phyloP scores from a whole-genome alignment of 2,888 invertebrate species.

The Lepidocyrtoides sp. region DNA sequence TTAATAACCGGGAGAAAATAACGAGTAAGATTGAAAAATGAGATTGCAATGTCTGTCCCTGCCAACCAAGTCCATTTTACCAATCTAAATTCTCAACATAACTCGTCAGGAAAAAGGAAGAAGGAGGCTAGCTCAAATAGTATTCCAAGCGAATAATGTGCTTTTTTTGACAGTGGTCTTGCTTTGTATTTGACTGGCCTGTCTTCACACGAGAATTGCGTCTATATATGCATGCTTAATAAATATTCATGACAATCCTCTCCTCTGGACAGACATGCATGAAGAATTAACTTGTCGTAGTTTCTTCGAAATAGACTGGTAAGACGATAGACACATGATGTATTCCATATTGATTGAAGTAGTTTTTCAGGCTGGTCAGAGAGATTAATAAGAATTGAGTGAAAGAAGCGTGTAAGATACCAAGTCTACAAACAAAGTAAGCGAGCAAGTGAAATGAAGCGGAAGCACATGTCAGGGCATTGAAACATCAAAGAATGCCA shows the following conservation, averaged over 20 bases:
- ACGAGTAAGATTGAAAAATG: slow-evolving; percentile 62
- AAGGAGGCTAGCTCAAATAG: not conserved
- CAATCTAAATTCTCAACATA: slow-evolving; percentile 50
- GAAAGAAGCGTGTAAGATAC: slow-evolving; percentile 35
- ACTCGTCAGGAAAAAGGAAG: slow-evolving; percentile 30
- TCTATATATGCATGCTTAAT: slow-evolving; percentile 30
- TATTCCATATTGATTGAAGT: slow-evolving; percentile 1
- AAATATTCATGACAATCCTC: slow-evolving; percentile 66
- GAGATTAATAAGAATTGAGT: slow-evolving; percentile 51
- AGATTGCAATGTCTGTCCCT: slow-evolving; percentile 30
- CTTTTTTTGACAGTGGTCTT: not conserved
- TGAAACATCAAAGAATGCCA: slow-evolving; percentile 48
- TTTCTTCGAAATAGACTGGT: not conserved
- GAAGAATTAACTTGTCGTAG: slow-evolving; percentile 47
- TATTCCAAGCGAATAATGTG: not conserved
- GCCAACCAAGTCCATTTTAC: slow-evolving; percentile 39
- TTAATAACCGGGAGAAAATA: slow-evolving; percentile 51
- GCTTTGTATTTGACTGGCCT: not conserved
- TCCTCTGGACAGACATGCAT: slow-evolving; percentile 56
- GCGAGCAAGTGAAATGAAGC: slow-evolving; percentile 56
- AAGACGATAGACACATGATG: slow-evolving; percentile 26
- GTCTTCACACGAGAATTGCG: not conserved
- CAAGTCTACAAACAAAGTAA: not conserved
- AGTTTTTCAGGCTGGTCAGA: slow-evolving; percentile 48
- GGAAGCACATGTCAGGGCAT: slow-evolving; percentile 63